These are phyloP conservation scores for Balearica regulorum DNA, from an alignment of 2,797 vertebrate genomes.

Conservation along the genomic window DNA sequence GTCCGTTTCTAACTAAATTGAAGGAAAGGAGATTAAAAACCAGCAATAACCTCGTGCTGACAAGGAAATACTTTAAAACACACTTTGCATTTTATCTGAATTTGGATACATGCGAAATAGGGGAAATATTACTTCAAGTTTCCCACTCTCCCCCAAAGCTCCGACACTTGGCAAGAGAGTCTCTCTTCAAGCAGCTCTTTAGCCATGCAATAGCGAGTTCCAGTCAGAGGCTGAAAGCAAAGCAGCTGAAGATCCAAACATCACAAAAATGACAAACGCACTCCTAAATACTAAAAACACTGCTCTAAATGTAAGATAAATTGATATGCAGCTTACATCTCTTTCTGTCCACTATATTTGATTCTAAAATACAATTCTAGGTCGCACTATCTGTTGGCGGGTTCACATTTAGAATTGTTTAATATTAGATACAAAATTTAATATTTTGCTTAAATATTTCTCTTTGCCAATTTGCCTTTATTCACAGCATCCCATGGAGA, in stretches of 20 bases:
- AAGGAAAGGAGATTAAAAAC: background rate
- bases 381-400: background rate
- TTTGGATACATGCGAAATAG: background rate
- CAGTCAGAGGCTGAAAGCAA: background rate
- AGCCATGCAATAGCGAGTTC: background rate
- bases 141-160: background rate
- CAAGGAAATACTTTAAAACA: background rate
- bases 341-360: background rate
- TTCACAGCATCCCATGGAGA: background rate
- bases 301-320: background rate
- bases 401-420: background rate
- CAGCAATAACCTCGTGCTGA: background rate
- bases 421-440: background rate
- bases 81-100: background rate
- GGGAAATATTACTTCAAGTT: background rate
- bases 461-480: background rate
- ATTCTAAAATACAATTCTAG: background rate
- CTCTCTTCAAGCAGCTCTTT: background rate
- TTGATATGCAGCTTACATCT: background rate
- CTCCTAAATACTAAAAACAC: background rate
- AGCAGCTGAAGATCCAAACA: background rate
- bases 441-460: background rate
- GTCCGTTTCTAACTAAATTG: background rate
- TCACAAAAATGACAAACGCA: rapidly evolving
- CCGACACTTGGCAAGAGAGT: background rate